A percentile compares a stretch with the other conserved stretches of the same genome.
These are phyloP conservation scores for Cercopithecus mona DNA, from an alignment of 2,113 vertebrate species.

Conservation along the genomic window DNA sequence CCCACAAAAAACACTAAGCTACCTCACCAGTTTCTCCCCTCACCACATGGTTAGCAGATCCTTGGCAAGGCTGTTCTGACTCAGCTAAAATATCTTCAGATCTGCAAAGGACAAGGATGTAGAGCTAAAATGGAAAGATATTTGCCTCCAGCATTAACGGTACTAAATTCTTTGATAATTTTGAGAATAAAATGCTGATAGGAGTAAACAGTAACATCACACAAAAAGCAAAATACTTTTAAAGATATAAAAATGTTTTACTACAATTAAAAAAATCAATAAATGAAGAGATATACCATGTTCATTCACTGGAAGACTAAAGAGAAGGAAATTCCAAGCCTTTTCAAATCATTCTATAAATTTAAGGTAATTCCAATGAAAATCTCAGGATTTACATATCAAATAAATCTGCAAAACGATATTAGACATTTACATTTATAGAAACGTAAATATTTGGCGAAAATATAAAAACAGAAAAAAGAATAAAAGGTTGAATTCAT, in stretches of 20 bases:
- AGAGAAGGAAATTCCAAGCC: not conserved
- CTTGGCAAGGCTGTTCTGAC: not conserved
- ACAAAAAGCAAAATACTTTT: not conserved
- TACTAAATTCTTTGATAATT: slow-evolving; percentile 16
- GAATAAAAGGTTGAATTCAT: not conserved
- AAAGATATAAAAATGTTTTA: slow-evolving; percentile 1
- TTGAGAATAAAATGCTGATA: slow-evolving; percentile 33
- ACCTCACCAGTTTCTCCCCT: not conserved
- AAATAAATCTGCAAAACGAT: slow-evolving; percentile 1
- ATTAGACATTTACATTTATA: not conserved
- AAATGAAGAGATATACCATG: not conserved
- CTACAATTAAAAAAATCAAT: not conserved
- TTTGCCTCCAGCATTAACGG: slow-evolving; percentile 2
- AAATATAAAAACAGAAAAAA: not conserved
- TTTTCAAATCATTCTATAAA: not conserved
- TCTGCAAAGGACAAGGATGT: not conserved
- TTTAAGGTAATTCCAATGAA: not conserved
- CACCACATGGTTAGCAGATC: not conserved
- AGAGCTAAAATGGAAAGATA: not conserved
- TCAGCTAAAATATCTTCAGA: not conserved
- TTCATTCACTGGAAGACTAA: not conserved
- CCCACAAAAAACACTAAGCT: not conserved
- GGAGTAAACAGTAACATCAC: not conserved
- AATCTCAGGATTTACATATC: not conserved
- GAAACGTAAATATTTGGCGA: not conserved